phyloP scores from a whole-genome alignment of 2,113 vertebrate genomes.

The Tursiops truncatus region DNA sequence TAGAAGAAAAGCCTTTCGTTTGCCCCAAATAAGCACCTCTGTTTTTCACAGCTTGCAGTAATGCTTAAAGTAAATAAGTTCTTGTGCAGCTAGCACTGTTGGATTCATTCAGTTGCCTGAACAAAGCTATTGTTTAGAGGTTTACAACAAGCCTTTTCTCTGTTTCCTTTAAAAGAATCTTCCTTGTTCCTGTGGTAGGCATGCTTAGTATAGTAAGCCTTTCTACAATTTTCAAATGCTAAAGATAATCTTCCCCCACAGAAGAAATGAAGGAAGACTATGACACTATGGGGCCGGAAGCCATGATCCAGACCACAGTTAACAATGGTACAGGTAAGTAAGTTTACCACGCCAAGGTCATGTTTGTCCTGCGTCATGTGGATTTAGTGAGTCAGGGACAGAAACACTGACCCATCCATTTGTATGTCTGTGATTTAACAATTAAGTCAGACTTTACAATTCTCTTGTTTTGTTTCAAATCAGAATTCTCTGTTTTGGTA shows the following conservation, averaged over 20 bases:
- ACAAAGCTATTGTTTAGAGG: slow-evolving; percentile 85
- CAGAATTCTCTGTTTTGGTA: neutral
- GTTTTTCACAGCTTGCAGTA: slow-evolving; percentile 86
- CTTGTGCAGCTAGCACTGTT: slow-evolving; percentile 84
- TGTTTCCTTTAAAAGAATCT: slow-evolving; percentile 80
- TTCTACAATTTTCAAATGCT: slow-evolving; percentile 72
- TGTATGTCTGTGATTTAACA: neutral
- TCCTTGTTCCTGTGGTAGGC: slow-evolving; percentile 74
- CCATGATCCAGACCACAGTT: slow-evolving; percentile 90
- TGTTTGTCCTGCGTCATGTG: neutral
- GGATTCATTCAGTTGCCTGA: slow-evolving; percentile 87
- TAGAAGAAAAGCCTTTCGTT: slow-evolving; percentile 80
- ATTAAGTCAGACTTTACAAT: neutral
- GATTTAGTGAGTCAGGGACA: neutral
- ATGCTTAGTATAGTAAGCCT: slow-evolving; percentile 79
- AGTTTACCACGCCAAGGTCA: fast-evolving
- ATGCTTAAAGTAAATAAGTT: slow-evolving; percentile 94
- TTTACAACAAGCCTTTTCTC: slow-evolving; percentile 84
- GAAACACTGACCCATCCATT: neutral
- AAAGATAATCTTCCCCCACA: slow-evolving; percentile 83
- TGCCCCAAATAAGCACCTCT: slow-evolving; percentile 78
- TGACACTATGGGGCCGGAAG: slow-evolving; percentile 94
- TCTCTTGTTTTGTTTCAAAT: slow-evolving; percentile 31
- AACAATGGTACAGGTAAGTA: slow-evolving; percentile 97
- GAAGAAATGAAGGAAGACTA: slow-evolving; percentile 99